A percentile compares a stretch with the other conserved stretches of the same genome.
phyloP scores from a whole-genome alignment of 2,797 vertebrate species.

The Gymnocypris eckloni region DNA sequence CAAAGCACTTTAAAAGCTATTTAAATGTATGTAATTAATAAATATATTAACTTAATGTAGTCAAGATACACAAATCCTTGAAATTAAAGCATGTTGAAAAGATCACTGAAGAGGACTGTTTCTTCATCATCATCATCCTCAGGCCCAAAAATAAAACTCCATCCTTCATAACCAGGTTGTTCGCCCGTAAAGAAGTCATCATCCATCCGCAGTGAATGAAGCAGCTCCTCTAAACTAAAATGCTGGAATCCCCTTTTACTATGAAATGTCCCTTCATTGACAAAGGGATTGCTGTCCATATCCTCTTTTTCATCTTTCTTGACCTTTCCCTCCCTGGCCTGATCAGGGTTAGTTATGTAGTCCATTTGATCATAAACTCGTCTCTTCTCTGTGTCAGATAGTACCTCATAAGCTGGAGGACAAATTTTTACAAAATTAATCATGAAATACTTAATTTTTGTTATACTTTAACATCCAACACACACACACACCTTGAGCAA shows the following conservation, averaged over 20 bases:
- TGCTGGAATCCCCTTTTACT: slow-evolving; percentile 27
- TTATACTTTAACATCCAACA: not conserved
- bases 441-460: not conserved
- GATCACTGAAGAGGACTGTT: slow-evolving; percentile 16
- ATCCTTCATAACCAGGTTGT: slow-evolving; percentile 35
- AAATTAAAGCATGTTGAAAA: slow-evolving; percentile 52
- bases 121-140: slow-evolving; percentile 36
- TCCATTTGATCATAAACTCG: slow-evolving; percentile 52
- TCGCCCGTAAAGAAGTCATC: slow-evolving; percentile 43
- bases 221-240: slow-evolving; percentile 44
- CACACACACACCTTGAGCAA: slow-evolving; percentile 52
- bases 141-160: slow-evolving; percentile 46
- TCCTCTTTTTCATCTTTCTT: slow-evolving; percentile 22
- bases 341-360: not conserved
- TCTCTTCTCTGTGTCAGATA: slow-evolving; percentile 46
- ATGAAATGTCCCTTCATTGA: not conserved
- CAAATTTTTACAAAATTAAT: not conserved
- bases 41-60: not conserved
- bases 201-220: slow-evolving; percentile 46
- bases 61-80: not conserved
- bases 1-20: not conserved
- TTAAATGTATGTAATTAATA: not conserved
- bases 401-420: slow-evolving; percentile 53
- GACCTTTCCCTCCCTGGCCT: not conserved
- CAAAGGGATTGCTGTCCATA: not conserved